Evolutionary conservation across 1,140 invertebrate species (phyloP), one percentile per base, ranked within the genome.

Genomic region (Lineus longissimus): DNA sequence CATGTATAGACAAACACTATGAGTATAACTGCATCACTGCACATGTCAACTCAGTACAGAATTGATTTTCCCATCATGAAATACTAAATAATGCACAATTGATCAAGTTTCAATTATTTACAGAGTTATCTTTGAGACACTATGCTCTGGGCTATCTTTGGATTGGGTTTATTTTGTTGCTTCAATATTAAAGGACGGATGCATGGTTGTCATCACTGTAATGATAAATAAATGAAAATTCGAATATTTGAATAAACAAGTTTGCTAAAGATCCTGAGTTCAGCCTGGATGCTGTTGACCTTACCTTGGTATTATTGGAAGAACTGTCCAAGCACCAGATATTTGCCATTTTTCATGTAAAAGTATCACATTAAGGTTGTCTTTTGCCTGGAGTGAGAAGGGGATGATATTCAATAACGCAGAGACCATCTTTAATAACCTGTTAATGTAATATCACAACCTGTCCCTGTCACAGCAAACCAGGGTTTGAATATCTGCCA

Each of bases 251-350:
- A 0, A 55, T 0, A 61, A 2, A 61, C 1, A 29, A 2, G 41
- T 2, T 19, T 36, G 15, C n/a, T 17, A 1, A 55, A 19, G 22
- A 15, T 36, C 33, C 51, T 25, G 19, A 19, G 19, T 36, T 29
- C 13, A 55, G 29, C 9, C 19, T 9, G 25, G 6, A 19, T 15
- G 0, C 17, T 27, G 23, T 9, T 9, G 25, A 41, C 15, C 69
- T 72, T 86, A 83, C 80, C 83, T 69, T 43, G 83, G 72, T 63
- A 90, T 72, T 33, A 89, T 70, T 58, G 88, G 87, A 66, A 87
- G 75, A 65, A 90, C 76, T n/a, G 86, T 89, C 88, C 88, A 91
- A 19, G 83, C 81, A 66, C 87, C 87, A 55, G 85, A 79, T 65
- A 86, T 61, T 45, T 68, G 82, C 75, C 87, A 84, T 70, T 87